Evolutionary conservation across 1,140 invertebrate species (phyloP), one percentile per base, ranked within the genome.

Genomic region (Temnothorax longispinosus): DNA sequence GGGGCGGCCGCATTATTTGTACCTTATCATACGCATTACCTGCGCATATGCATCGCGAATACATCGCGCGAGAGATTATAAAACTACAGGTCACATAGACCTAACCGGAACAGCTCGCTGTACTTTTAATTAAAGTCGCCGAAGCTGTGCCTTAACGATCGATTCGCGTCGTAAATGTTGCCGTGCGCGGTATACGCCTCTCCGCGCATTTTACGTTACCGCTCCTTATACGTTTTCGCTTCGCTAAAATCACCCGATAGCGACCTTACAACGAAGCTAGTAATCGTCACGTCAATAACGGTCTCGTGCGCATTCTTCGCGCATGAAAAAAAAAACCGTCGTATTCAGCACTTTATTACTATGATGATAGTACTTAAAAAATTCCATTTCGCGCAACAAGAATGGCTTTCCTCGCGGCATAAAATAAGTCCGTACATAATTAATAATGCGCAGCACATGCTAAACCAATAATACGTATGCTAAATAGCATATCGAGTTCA

Each of bases 81-180:
- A 72, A 81, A 56, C 47, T 13, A 21, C n/a, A 11, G 44, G 32
- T 32, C 60, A 58, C 44, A 58, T 13, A 32, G 47, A 71, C 2
- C 10, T 27, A 15, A 15, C 32, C 47, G 38, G 11, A 44, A 11
- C 50, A n/a, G 4, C n/a, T 3, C 44, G 13, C 54, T 58, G 56
- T 44, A 75, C 64, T 90, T 90, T 90, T 90, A 90, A 90, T 90
- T 90, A 90, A 90, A 85, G 60, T 82, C 64, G 41, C 44, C 50
- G 11, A 60, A 58, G 64, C 56, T 18, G 58, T 10, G 75, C 62
- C 58, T 88, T 76, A 71, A 90, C 75, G 86, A 90, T 90, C 86
- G 75, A 90, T 86, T 76, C 47, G 41, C 47, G 67, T 56, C 72
- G 65, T 72, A 64, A 89, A 89, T 52, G 58, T 75, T 76, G 56